These are phyloP conservation scores for Heliconius congener DNA, from an alignment of 1,140 invertebrate genomes.

Conservation along the genomic window DNA sequence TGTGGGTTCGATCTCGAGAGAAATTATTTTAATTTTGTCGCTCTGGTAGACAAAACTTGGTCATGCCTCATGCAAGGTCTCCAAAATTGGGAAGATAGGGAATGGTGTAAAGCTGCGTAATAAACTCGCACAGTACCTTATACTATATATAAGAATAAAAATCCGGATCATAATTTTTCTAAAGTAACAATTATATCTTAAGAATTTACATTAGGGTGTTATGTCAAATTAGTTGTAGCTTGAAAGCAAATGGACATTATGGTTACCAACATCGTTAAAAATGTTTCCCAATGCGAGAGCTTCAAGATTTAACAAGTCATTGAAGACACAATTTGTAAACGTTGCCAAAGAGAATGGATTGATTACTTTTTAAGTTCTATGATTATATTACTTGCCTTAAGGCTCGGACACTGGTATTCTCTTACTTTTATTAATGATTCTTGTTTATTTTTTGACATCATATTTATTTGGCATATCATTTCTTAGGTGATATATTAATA, in stretches of 20 bases:
- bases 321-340: slow-evolving; percentile 75
- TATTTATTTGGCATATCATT: slow-evolving; percentile 43
- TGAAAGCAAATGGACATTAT: slow-evolving; percentile 55
- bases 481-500: slow-evolving; percentile 37
- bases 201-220: not conserved
- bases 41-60: no score
- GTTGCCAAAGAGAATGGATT: slow-evolving; percentile 76
- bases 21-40: no score
- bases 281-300: slow-evolving; percentile 69
- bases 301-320: slow-evolving; percentile 74
- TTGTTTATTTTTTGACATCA: slow-evolving; percentile 58
- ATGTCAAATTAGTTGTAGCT: slow-evolving; percentile 25
- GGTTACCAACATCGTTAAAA: slow-evolving; percentile 42
- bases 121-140: no score
- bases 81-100: no score
- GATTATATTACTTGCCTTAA: slow-evolving; percentile 66
- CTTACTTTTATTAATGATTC: slow-evolving; percentile 58
- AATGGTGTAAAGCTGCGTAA: no score
- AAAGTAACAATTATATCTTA: not conserved
- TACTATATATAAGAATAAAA: no score
- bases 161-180: not conserved
- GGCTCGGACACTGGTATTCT: slow-evolving; percentile 53
- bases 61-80: no score
- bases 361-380: slow-evolving; percentile 79
- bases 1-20: no score